A percentile compares a stretch with the other conserved stretches of the same genome.
phyloP scores from a whole-genome alignment of 2,888 invertebrate genomes.

The Drosophila nigricruria region DNA sequence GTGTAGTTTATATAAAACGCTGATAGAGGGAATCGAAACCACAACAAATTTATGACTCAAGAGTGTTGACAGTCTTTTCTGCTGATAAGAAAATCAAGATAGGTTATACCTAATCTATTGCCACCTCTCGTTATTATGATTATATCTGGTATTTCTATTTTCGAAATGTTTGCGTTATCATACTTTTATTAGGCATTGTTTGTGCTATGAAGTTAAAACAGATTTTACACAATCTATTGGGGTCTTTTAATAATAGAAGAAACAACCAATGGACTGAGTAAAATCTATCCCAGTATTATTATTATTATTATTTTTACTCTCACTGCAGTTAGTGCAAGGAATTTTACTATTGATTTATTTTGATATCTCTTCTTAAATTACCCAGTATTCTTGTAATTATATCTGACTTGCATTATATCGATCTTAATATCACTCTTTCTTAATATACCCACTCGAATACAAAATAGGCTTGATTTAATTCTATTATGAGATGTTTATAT shows the following conservation, averaged over 20 bases:
- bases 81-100: slow-evolving; percentile 7
- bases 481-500: not conserved
- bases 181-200: not conserved
- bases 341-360: not conserved
- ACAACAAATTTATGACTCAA: not conserved
- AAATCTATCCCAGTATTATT: not conserved
- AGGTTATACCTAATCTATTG: slow-evolving; percentile 4
- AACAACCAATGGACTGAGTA: not conserved
- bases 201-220: not conserved
- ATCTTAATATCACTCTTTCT: not conserved
- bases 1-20: not conserved
- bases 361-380: not conserved
- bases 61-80: not conserved
- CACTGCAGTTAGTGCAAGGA: not conserved
- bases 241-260: not conserved
- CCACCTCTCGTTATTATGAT: not conserved
- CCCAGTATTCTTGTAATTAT: not conserved
- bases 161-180: not conserved
- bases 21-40: slow-evolving; percentile 18
- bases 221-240: not conserved
- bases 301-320: not conserved
- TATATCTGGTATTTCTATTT: slow-evolving; percentile 1
- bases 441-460: not conserved
- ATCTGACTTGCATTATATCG: not conserved
- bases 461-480: not conserved